Conservation (phyloP, 2,113 vertebrate species). For the Carassius auratus region DNA sequence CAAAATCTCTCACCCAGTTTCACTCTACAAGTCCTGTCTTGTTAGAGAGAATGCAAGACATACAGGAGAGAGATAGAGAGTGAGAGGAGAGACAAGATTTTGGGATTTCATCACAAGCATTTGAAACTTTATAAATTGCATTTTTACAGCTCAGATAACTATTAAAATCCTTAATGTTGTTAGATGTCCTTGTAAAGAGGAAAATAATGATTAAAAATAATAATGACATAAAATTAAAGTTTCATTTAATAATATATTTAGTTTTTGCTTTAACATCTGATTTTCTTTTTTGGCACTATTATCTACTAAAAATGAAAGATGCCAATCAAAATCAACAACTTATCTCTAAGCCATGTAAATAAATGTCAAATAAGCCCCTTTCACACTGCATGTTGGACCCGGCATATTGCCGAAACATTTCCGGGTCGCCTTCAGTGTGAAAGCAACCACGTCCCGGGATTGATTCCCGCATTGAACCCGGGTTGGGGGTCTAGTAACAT, state of each 20-base stretch:
- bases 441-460: too few species aligned
- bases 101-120: neutral
- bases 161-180: neutral
- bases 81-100: conserved; percentile 4
- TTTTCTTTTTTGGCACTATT: neutral
- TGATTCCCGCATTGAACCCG: too few species aligned
- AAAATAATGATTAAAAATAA: too few species aligned
- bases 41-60: conserved; percentile 49
- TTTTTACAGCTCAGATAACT: neutral
- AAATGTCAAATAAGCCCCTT: neutral
- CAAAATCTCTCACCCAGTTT: conserved; percentile 74
- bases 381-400: too few species aligned
- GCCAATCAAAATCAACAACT: neutral
- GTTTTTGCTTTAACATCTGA: neutral
- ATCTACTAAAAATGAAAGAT: neutral
- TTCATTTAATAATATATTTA: too few species aligned
- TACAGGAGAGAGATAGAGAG: neutral
- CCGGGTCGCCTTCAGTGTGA: too few species aligned
- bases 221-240: too few species aligned
- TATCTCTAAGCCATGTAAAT: neutral
- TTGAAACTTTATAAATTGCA: neutral
- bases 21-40: conserved; percentile 74
- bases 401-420: too few species aligned
- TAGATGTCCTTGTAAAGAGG: too few species aligned
- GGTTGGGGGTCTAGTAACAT: too few species aligned